Conservation (phyloP, 2,113 vertebrate species). For the Columba janthina region DNA sequence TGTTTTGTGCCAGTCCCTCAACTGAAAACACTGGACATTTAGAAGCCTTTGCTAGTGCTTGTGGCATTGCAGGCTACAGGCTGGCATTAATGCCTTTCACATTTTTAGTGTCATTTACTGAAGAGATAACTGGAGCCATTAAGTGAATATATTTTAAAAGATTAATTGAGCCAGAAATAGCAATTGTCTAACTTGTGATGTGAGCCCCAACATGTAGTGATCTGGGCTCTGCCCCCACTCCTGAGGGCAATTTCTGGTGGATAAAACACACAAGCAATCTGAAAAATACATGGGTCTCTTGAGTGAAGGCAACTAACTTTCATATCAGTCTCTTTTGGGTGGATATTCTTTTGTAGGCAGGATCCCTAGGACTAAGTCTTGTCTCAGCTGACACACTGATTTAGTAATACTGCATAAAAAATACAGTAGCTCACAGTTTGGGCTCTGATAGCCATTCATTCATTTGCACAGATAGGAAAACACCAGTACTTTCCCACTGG, state of each 20-base stretch:
- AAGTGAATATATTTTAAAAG: not conserved
- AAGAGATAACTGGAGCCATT: not conserved
- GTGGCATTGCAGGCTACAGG: not conserved
- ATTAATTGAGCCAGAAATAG: not conserved
- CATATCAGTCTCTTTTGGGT: not conserved
- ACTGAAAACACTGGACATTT: not conserved
- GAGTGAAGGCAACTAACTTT: not conserved
- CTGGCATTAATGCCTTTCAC: not conserved
- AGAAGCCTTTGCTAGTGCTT: not conserved
- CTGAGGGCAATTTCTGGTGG: not conserved
- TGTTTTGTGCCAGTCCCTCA: not conserved
- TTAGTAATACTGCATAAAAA: not conserved
- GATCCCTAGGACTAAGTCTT: not conserved
- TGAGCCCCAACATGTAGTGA: not conserved
- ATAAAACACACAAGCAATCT: not conserved
- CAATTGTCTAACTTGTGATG: not conserved
- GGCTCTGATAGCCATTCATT: fast-evolving
- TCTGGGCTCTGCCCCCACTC: not conserved
- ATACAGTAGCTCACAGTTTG: not conserved
- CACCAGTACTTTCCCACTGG: not conserved
- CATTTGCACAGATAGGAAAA: not conserved
- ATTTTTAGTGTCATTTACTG: not conserved
- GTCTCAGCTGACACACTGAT: not conserved
- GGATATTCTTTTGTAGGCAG: not conserved
- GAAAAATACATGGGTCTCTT: not conserved